phyloP scores from a whole-genome alignment of 2,797 vertebrate genomes.

The Alcedo atthis region DNA sequence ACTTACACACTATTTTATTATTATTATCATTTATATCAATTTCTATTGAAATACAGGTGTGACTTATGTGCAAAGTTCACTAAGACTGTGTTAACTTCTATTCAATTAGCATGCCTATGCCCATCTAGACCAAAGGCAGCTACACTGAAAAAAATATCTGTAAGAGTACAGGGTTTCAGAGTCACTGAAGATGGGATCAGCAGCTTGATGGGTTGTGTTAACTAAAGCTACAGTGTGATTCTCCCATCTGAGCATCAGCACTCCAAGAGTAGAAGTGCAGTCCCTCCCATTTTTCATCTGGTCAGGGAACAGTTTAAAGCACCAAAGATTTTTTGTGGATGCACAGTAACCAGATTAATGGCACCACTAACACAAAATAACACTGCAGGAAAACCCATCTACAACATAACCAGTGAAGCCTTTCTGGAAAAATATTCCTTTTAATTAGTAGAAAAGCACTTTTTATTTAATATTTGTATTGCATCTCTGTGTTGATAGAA shows the following conservation, averaged over 20 bases:
- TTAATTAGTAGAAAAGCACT: background rate
- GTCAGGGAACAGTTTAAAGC: background rate
- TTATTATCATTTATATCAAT: background rate
- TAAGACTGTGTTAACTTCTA: background rate
- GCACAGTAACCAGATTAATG: background rate
- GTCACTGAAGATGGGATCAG: background rate
- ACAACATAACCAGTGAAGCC: background rate
- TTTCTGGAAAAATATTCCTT: background rate
- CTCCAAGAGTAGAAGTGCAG: background rate
- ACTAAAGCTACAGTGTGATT: background rate
- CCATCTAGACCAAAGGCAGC: background rate
- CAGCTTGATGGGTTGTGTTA: background rate
- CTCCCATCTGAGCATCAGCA: background rate
- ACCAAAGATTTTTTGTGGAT: background rate
- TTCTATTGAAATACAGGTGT: background rate
- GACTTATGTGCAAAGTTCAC: background rate
- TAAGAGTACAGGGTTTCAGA: background rate
- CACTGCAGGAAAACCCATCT: background rate
- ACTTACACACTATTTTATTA: background rate
- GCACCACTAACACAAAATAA: background rate
- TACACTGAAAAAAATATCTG: background rate
- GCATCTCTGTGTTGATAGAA: background rate
- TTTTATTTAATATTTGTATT: background rate
- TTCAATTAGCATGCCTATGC: background rate
- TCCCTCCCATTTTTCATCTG: background rate